Conservation (phyloP, 2,113 vertebrate genomes). For the Rattus norvegicus region GRCr8 NC_086028.1:64132501-64133000, state of each 20-base stretch:
- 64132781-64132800: background rate
- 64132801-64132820: background rate
- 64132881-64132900: background rate
- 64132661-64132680: background rate
- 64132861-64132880: background rate
- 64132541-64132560: slow-evolving; percentile 19
- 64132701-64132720: background rate
- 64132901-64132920: background rate
- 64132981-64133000: fast-evolving
- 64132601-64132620: background rate
- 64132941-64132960: background rate
- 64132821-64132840: background rate
- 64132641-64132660: background rate
- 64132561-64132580: background rate
- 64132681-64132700: background rate
- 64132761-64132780: background rate
- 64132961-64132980: no score
- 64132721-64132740: no score
- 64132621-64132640: background rate
- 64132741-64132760: background rate
- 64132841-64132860: background rate
- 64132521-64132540: background rate
- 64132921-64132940: no score
- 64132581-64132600: slow-evolving; percentile 14
- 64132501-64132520: background rate